Percentiles rank a stretch among this genome's conserved stretches.
phyloP scores from a whole-genome alignment of 2,888 invertebrate species.

The Anoplius nigerrimus region DNA sequence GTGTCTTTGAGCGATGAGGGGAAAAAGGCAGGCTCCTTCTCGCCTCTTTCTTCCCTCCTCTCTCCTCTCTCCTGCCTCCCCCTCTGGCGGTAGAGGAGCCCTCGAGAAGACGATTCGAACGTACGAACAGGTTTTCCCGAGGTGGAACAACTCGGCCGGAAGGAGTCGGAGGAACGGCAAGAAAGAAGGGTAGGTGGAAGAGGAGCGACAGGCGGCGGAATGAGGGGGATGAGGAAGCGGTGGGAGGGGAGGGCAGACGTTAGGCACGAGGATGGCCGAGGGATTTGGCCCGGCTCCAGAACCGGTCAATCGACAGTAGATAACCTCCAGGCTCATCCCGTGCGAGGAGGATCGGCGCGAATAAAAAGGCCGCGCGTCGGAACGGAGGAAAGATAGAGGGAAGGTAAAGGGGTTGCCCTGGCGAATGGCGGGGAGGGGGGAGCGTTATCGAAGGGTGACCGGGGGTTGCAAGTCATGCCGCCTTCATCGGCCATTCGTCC shows the following conservation, averaged over 20 bases:
- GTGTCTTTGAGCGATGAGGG: conserved; percentile 42
- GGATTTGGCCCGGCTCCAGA: conserved; percentile 61
- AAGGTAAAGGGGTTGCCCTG: background rate
- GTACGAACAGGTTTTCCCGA: conserved; percentile 23
- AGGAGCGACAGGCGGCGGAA: background rate
- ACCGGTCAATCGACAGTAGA: conserved; percentile 65
- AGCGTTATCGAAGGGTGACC: conserved; percentile 22
- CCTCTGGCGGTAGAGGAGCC: too few relatives aligned
- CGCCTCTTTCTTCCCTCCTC: too few relatives aligned
- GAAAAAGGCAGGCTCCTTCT: conserved; percentile 20
- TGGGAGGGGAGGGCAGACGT: conserved; percentile 30
- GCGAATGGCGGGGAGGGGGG: conserved; percentile 1
- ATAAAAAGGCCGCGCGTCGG: background rate
- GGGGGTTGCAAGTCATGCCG: conserved; percentile 29
- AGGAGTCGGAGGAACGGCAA: background rate
- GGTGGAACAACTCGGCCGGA: background rate
- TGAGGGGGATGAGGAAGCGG: conserved; percentile 18
- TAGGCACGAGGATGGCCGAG: conserved; percentile 47
- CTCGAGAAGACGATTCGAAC: background rate
- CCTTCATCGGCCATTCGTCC: conserved; percentile 30
- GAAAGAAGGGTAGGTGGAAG: background rate
- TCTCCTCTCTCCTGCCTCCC: too few relatives aligned
- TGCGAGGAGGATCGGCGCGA: conserved; percentile 6
- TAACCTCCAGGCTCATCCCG: conserved; percentile 51
- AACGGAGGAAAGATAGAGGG: background rate